Base-by-base conservation (phyloP, 2,113 vertebrate species). In the Setophaga petechia region DNA sequence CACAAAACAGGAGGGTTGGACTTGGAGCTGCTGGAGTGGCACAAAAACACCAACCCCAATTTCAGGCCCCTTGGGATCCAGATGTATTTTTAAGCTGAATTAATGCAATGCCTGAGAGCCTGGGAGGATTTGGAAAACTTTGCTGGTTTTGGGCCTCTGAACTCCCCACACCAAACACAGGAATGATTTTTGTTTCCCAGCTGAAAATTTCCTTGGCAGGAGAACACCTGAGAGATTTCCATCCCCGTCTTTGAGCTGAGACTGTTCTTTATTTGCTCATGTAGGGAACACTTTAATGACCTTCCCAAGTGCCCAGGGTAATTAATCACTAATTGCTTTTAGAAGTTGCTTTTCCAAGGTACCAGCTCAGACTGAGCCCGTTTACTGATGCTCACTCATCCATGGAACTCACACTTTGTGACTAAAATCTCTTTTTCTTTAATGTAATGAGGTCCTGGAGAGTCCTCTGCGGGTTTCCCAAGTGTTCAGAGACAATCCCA, bases 301-400 rank as follows among this genome's bases (percentile, higher is more conserved):
- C 87, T 96, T 92, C 74, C 67, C 61, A 15, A 73, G 58, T 41
- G 27, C 52, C 65, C 24, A 23, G 74, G 75, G 66, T 52, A 95
- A 92, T 84, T 80, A 6, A 27, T 57, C 22, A 66, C 55, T 94
- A 91, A 95, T 95, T 88, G 92, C 54, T 83, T 73, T 93, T 31
- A 58, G 75, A 91, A 96, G 77, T 17, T 73, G 43, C 11, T 92
- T 97, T 96, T 94, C 83, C 74, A 43, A 81, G 76, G 66, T 54
- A 58, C 54, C 44, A 17, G 67, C 85, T 92, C 82, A 84, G 84
- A 49, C 79, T 72, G 71, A 96, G 63, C 87, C 84, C 94, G 88
- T 96, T 96, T 92, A 76, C 81, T 52, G 73, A 74, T 90, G 94
- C 47, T 87, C 85, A 41, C 80, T 96, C 92, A 96, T 61, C 95